Evolutionary conservation across 2,888 invertebrate genomes (phyloP).

Genomic region (Drosophila atripex): DNA sequence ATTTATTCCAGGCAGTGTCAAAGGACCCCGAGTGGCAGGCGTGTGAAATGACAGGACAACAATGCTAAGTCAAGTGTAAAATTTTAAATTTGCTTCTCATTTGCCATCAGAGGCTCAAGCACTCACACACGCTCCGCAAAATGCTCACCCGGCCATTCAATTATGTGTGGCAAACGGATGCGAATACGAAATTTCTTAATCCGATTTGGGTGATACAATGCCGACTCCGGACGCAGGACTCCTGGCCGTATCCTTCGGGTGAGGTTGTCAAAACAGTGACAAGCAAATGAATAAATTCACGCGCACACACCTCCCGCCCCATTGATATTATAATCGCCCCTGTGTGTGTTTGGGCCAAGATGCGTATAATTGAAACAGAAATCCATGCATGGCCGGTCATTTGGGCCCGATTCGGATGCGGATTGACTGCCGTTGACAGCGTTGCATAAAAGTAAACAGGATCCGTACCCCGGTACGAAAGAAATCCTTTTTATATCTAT

Average conservation of each 20-base stretch:
- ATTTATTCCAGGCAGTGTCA: conserved; percentile 52
- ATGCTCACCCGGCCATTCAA: conserved; percentile 70
- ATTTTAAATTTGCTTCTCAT: conserved; percentile 84
- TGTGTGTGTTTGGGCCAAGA: conserved; percentile 34
- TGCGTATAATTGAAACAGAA: conserved; percentile 75
- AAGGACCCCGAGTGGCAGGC: conserved; percentile 42
- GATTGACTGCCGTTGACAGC: conserved; percentile 57
- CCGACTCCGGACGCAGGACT: conserved; percentile 9
- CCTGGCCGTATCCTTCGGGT: conserved; percentile 20
- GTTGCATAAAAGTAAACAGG: conserved; percentile 47
- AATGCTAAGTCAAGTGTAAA: conserved; percentile 84
- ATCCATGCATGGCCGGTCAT: conserved; percentile 70
- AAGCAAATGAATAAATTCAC: conserved; percentile 78
- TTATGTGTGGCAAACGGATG: conserved; percentile 83
- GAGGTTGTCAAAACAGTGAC: conserved; percentile 76
- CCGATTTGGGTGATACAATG: conserved; percentile 82
- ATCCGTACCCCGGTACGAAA: conserved; percentile 43
- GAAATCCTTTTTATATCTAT: conserved; percentile 75
- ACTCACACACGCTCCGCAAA: conserved; percentile 58
- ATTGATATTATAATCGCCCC: conserved; percentile 76
- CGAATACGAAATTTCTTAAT: conserved; percentile 83
- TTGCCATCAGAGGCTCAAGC: conserved; percentile 68
- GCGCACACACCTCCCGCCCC: conserved; percentile 68
- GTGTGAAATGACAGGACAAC: conserved; percentile 81
- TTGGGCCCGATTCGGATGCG: conserved; percentile 24